Conservation (phyloP, 2,797 vertebrate genomes). For the Hipposideros larvatus region DNA sequence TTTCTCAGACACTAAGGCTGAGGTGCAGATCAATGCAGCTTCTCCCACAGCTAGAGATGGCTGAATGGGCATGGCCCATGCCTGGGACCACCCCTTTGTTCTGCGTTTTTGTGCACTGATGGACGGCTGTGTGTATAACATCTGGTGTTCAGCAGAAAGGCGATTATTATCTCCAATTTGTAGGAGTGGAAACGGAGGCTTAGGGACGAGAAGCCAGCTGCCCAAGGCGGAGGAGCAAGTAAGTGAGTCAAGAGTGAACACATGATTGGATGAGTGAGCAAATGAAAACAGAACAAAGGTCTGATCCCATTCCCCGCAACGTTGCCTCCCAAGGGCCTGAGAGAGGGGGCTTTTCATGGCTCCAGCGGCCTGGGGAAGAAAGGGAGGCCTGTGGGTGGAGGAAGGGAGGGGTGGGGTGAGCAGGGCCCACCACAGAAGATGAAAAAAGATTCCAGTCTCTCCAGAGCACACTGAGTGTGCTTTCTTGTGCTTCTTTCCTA, state of each 20-base stretch:
- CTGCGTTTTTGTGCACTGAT: rapidly evolving
- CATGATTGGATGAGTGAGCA: not conserved
- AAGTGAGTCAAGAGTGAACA: not conserved
- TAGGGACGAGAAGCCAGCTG: not conserved
- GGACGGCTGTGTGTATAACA: not conserved
- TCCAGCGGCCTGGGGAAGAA: not conserved
- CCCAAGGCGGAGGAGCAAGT: not conserved
- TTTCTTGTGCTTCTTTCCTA: not conserved
- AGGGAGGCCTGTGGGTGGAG: not conserved
- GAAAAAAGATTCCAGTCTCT: not conserved
- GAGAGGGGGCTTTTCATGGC: rapidly evolving
- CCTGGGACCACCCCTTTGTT: rapidly evolving
- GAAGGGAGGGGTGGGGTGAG: rapidly evolving
- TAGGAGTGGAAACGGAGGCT: not conserved
- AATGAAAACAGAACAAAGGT: not conserved
- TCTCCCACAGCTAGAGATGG: rapidly evolving
- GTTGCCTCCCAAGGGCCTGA: not conserved
- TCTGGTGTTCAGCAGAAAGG: too few relatives aligned
- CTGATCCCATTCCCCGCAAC: not conserved
- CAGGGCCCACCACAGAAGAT: not conserved
- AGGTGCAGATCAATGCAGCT: not conserved
- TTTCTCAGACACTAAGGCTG: not conserved
- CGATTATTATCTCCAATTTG: not conserved
- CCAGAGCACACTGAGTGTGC: not conserved
- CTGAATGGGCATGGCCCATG: rapidly evolving